Evolutionary conservation across 2,888 invertebrate species (phyloP).

Genomic region (Chloromyia formosa): DNA sequence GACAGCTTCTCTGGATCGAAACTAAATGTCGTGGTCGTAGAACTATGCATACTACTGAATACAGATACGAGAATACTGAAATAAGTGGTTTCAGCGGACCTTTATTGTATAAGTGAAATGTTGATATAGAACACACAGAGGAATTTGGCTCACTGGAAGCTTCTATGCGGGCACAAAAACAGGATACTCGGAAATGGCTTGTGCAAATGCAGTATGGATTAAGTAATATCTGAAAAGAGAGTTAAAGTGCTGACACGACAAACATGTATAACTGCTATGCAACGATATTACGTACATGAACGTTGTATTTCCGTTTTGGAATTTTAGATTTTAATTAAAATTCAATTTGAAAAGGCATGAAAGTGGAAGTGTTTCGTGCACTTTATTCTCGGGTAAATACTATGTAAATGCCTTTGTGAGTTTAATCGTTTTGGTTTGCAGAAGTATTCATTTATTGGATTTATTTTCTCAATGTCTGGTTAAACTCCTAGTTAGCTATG

Average conservation of each 20-base stretch:
- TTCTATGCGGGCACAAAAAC: not conserved
- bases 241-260: not conserved
- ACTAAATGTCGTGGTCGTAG: no score
- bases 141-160: not conserved
- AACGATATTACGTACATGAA: not conserved
- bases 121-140: not conserved
- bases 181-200: not conserved
- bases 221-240: slow-evolving; percentile 2
- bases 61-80: not conserved
- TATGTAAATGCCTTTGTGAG: no score
- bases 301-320: not conserved
- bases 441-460: no score
- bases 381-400: not conserved
- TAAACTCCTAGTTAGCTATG: no score
- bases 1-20: no score
- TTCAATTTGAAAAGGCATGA: not conserved
- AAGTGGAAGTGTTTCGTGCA: not conserved
- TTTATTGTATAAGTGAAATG: slow-evolving; percentile 6
- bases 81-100: not conserved
- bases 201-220: not conserved
- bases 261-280: slow-evolving; percentile 4
- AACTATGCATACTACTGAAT: no score
- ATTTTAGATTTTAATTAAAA: slow-evolving; percentile 7
- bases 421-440: no score
- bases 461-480: no score